These are phyloP conservation scores for Pogonophryne albipinna DNA, from an alignment of 2,797 vertebrate genomes.

Conservation along the genomic window DNA sequence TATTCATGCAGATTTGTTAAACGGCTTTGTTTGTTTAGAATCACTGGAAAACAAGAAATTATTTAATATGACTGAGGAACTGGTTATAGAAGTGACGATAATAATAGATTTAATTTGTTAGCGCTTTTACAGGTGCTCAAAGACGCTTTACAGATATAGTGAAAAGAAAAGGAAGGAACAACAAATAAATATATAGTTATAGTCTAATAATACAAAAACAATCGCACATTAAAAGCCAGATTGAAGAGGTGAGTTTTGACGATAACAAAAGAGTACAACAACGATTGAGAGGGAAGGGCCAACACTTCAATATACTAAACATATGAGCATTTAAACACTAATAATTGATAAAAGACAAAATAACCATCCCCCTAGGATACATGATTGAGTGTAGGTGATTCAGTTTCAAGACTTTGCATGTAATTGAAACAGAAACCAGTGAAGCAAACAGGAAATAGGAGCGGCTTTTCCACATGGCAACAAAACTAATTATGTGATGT, in stretches of 20 bases:
- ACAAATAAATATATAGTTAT: no score
- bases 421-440: conserved; percentile 10
- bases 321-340: not conserved
- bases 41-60: not conserved
- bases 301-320: no score
- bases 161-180: no score
- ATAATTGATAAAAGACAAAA: not conserved
- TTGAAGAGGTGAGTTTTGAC: no score
- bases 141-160: no score
- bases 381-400: not conserved
- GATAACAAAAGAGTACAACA: not conserved
- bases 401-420: conserved; percentile 8
- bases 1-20: not conserved
- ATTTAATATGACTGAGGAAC: conserved; percentile 11
- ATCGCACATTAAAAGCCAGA: no score
- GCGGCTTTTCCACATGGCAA: conserved; percentile 26
- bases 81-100: not conserved
- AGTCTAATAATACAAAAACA: no score
- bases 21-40: conserved; percentile 31
- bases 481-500: not conserved
- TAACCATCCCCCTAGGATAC: not conserved
- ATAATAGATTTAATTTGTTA: no score
- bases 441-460: not conserved
- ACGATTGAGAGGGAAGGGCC: no score
- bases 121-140: no score